A percentile compares a stretch with the other conserved stretches of the same genome.
Evolutionary conservation across 2,797 vertebrate genomes (phyloP).

Genomic region (Schizopygopsis malacanthus): DNA sequence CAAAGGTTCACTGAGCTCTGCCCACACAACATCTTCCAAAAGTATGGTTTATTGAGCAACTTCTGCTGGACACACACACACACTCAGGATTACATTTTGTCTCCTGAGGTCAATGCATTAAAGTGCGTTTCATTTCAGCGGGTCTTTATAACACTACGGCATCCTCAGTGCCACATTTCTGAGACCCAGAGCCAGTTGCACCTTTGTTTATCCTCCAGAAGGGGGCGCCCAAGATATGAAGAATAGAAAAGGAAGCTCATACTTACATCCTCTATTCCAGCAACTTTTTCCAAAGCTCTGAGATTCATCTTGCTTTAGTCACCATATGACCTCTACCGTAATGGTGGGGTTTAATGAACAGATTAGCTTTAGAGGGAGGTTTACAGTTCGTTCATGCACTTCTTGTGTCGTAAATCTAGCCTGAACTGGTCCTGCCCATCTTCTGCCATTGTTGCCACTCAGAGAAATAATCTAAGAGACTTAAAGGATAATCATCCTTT

Average conservation of each 20-base stretch:
- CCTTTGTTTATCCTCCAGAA: constrained; percentile 96
- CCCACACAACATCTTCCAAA: constrained; percentile 29
- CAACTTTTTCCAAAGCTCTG: constrained; percentile 99
- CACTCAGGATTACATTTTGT: background rate
- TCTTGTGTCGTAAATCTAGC: constrained; percentile 71
- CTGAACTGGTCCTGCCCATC: constrained; percentile 26
- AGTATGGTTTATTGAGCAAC: constrained; percentile 9
- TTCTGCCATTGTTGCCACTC: background rate
- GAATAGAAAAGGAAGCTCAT: constrained; percentile 97
- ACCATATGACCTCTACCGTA: constrained; percentile 99
- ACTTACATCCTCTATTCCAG: constrained; percentile 99
- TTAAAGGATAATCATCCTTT: background rate
- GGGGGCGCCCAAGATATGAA: constrained; percentile 98
- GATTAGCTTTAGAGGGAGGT: constrained; percentile 99
- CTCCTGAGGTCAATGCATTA: background rate
- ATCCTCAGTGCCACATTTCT: constrained; percentile 12
- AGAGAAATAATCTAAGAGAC: background rate
- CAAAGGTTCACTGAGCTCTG: constrained; percentile 92
- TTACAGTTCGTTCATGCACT: constrained; percentile 99
- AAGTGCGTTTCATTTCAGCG: background rate
- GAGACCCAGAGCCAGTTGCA: constrained; percentile 88
- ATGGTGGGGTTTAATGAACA: constrained; percentile 99
- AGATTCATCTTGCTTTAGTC: constrained; percentile 99
- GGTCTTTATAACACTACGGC: background rate
- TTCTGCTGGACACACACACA: background rate